Conservation (phyloP, 37 sponge, comb jelly and placozoan genomes). For the Geodia barretti region DNA sequence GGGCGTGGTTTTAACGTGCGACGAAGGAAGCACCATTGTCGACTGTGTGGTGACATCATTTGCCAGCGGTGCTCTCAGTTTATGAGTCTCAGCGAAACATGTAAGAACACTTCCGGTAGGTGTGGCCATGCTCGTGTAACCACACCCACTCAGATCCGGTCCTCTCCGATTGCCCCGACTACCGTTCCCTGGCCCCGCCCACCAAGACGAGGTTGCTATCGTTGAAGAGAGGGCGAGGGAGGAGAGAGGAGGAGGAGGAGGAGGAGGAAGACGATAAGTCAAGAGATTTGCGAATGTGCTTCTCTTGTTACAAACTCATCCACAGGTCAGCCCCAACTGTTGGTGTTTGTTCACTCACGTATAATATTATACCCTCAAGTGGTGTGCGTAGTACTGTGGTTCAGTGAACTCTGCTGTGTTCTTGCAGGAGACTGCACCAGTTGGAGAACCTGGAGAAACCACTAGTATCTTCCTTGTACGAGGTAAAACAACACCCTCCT, state of each 20-base stretch:
- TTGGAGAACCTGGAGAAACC: slow-evolving; percentile 23
- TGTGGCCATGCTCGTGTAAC: not conserved
- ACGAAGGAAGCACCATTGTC: slow-evolving; percentile 76
- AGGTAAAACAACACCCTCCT: slow-evolving; percentile 9
- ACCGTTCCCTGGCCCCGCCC: slow-evolving; percentile 12
- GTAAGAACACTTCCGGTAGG: slow-evolving; percentile 30
- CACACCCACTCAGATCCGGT: slow-evolving; percentile 23
- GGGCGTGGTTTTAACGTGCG: slow-evolving; percentile 35
- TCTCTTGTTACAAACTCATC: slow-evolving; percentile 48
- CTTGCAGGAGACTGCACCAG: slow-evolving; percentile 29
- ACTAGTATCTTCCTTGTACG: slow-evolving; percentile 24
- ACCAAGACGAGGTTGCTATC: not conserved
- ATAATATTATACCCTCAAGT: too few relatives aligned
- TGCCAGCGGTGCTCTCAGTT: slow-evolving; percentile 83
- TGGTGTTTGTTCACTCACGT: too few relatives aligned
- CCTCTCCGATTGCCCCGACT: slow-evolving; percentile 39
- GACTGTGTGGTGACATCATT: slow-evolving; percentile 84
- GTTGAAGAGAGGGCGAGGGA: not conserved
- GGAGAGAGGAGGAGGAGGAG: not conserved
- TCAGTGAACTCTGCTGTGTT: too few relatives aligned
- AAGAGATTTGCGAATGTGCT: slow-evolving; percentile 50
- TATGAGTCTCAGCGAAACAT: slow-evolving; percentile 49
- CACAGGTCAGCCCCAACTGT: slow-evolving; percentile 28
- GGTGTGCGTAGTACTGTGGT: too few relatives aligned
- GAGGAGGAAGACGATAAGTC: slow-evolving; percentile 51